Conservation (phyloP, 2,888 invertebrate genomes). For the Perizoma flavofasciatum region DNA sequence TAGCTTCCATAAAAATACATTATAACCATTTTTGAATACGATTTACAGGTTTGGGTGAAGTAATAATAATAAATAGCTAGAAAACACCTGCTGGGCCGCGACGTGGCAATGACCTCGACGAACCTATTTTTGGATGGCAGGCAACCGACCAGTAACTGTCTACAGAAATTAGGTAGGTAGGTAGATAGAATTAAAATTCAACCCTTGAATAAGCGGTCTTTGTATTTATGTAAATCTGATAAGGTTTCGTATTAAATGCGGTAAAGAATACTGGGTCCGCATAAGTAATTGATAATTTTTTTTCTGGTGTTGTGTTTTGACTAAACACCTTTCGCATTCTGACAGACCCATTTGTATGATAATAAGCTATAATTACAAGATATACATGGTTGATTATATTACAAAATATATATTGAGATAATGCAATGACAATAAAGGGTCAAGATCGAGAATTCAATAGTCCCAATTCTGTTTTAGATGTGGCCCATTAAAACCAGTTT, state of each 20-base stretch:
- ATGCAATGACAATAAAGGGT: conserved; percentile 18
- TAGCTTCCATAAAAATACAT: conserved; percentile 18
- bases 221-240: conserved; percentile 39
- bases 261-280: conserved; percentile 23
- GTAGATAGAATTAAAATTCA: conserved; percentile 41
- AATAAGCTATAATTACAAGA: conserved; percentile 13
- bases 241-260: conserved; percentile 35
- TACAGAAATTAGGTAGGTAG: conserved; percentile 30
- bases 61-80: conserved; percentile 36
- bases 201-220: conserved; percentile 40
- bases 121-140: conserved; percentile 43
- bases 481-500: conserved; percentile 7
- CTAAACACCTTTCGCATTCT: conserved; percentile 14
- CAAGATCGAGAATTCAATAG: conserved; percentile 16
- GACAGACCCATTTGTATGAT: conserved; percentile 23
- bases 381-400: conserved; percentile 14
- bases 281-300: conserved; percentile 29
- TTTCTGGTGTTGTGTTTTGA: conserved; percentile 14
- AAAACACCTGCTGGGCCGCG: conserved; percentile 38
- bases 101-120: conserved; percentile 50
- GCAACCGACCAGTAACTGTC: conserved; percentile 35
- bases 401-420: conserved; percentile 15
- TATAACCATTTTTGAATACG: conserved; percentile 13
- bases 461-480: conserved; percentile 11
- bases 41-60: conserved; percentile 23